Evolutionary conservation across 2,113 vertebrate genomes (phyloP), one percentile per base, ranked within the genome.

Genomic region (Nannospalax galili): DNA sequence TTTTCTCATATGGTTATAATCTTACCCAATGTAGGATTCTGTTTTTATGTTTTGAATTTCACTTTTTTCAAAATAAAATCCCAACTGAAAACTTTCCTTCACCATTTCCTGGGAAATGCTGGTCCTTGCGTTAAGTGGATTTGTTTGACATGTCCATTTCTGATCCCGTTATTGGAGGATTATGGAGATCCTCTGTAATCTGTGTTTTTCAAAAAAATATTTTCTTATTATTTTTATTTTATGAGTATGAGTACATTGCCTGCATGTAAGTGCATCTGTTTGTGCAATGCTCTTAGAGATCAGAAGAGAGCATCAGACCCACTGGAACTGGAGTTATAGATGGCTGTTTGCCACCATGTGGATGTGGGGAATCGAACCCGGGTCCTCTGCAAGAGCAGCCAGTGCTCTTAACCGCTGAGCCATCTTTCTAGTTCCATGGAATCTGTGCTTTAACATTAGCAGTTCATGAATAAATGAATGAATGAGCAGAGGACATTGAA

Each of bases 21-120:
- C 52, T 77, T 75, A 89, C 77, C 58, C 42, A 48, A 60, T 28
- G 2, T 30, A 35, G 87, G 42, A 85, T 40, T 82, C 82, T 30
- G 14, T 87, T 74, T 88, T 92, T 24, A 8, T 35, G 77, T 52
- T 84, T 95, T 84, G 48, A 40, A 52, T 88, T 88, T 92, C 77
- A 52, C 32, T 74, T 37, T 22, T 94, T 74, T 74, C 60, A 91
- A 80, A 94, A 74, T 30, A 74, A 92, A 70, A 84, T 87, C n/a
- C 65, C 40, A 22, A 16, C 22, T 24, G 37, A 70, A 90, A 94
- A 16, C 5, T 37, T 70, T 94, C 67, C 11, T 56, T 67, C 37
- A 78, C 58, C 20, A 37, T 62, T 92, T 90, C 69, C 40, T 64
- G 2, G 74, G 77, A 74, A 60, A 56, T 28, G 35, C 16, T 72